Percentiles rank a stretch among this genome's conserved stretches.
Evolutionary conservation across 2,888 invertebrate species (phyloP).

Genomic region (Norana najaformis): DNA sequence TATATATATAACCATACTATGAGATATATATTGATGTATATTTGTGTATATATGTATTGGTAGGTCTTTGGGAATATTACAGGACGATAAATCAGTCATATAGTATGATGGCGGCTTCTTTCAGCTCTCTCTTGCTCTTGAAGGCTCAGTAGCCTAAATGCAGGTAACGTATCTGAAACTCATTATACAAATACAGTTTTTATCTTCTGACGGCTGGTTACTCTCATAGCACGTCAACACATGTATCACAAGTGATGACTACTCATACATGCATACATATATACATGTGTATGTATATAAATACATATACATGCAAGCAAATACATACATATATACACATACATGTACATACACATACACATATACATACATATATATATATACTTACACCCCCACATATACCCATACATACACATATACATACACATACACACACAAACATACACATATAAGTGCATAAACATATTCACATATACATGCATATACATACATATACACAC

Average conservation of each 20-base stretch:
- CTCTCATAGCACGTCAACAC: not conserved
- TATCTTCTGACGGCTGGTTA: not conserved
- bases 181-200: not conserved
- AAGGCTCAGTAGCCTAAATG: not conserved
- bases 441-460: no score
- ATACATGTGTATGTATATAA: not conserved
- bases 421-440: no score
- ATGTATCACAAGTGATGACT: not conserved
- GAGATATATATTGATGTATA: not conserved
- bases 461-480: no score
- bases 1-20: not conserved
- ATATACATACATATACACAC: no score
- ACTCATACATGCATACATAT: not conserved
- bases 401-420: no score
- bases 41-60: not conserved
- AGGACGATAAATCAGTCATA: not conserved
- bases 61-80: not conserved
- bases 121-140: not conserved
- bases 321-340: not conserved
- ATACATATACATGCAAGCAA: no score
- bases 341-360: no score
- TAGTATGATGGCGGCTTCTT: not conserved
- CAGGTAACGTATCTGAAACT: not conserved
- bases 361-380: no score
- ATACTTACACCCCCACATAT: no score